Evolutionary conservation across 1,140 invertebrate genomes (phyloP).

Genomic region (Monochamus saltuarius): DNA sequence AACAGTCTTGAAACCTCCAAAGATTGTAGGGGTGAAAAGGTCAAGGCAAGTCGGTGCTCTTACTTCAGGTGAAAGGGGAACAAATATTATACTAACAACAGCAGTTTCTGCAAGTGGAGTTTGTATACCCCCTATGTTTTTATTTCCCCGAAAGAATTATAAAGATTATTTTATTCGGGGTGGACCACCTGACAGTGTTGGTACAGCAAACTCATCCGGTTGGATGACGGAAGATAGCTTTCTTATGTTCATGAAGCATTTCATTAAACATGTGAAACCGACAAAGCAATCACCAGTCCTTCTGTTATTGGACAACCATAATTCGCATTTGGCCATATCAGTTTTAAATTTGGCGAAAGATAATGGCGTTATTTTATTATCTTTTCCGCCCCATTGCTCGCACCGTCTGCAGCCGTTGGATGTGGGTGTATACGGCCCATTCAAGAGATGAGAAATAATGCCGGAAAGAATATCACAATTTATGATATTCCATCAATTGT

Average conservation of each 20-base stretch:
- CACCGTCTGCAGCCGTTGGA: constrained; percentile 48
- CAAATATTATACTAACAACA: constrained; percentile 14
- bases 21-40: constrained; percentile 8
- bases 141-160: constrained; percentile 24
- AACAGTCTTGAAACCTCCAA: constrained; percentile 4
- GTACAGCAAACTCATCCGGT: constrained; percentile 15
- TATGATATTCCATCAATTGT: too few species aligned
- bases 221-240: constrained; percentile 32
- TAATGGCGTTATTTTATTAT: constrained; percentile 26
- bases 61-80: constrained; percentile 23
- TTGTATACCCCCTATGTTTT: constrained; percentile 20
- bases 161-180: constrained; percentile 17
- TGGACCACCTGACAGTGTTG: constrained; percentile 22
- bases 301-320: constrained; percentile 46
- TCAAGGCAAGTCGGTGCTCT: constrained; percentile 9
- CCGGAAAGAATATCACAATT: too few species aligned
- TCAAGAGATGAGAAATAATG: not conserved
- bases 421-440: constrained; percentile 43
- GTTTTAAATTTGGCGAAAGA: constrained; percentile 26
- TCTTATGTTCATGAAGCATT: constrained; percentile 45
- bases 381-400: constrained; percentile 31
- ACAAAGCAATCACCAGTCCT: constrained; percentile 39
- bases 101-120: constrained; percentile 23
- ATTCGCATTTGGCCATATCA: constrained; percentile 32
- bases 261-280: constrained; percentile 40